phyloP scores from a whole-genome alignment of 2,888 invertebrate genomes.

The Heteropelma amictum region DNA sequence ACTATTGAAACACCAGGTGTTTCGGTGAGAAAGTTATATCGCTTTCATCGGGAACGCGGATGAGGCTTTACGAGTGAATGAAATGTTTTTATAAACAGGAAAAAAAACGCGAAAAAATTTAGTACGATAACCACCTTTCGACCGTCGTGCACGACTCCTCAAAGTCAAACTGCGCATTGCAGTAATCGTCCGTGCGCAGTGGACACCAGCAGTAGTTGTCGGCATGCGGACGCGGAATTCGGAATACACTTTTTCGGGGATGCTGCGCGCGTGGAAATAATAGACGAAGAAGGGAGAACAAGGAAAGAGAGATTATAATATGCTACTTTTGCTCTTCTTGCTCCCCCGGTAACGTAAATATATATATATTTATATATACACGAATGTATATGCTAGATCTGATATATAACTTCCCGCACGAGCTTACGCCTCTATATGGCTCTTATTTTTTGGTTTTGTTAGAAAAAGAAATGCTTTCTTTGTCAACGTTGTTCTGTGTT shows the following conservation, averaged over 20 bases:
- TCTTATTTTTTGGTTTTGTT: too few relatives aligned
- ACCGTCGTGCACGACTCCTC: conserved; percentile 44
- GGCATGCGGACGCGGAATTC: conserved; percentile 38
- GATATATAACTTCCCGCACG: too few relatives aligned
- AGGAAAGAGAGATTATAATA: background rate
- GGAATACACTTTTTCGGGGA: conserved; percentile 33
- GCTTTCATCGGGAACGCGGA: background rate
- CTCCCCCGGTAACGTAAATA: background rate
- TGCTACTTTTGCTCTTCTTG: background rate
- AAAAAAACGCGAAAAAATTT: background rate
- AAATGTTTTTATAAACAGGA: background rate
- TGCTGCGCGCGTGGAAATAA: conserved; percentile 35
- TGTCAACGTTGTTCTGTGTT: too few relatives aligned
- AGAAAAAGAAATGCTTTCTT: too few relatives aligned
- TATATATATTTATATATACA: too few relatives aligned
- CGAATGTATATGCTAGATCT: too few relatives aligned
- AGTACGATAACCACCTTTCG: conserved; percentile 12
- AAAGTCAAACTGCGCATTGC: conserved; percentile 60
- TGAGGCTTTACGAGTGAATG: background rate
- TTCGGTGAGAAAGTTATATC: background rate
- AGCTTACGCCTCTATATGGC: too few relatives aligned
- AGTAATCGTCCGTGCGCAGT: conserved; percentile 58
- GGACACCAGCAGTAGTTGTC: conserved; percentile 36
- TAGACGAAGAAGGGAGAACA: background rate
- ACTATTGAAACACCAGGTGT: background rate